Evolutionary conservation across 1,140 invertebrate genomes (phyloP).

Genomic region (Apis dorsata): DNA sequence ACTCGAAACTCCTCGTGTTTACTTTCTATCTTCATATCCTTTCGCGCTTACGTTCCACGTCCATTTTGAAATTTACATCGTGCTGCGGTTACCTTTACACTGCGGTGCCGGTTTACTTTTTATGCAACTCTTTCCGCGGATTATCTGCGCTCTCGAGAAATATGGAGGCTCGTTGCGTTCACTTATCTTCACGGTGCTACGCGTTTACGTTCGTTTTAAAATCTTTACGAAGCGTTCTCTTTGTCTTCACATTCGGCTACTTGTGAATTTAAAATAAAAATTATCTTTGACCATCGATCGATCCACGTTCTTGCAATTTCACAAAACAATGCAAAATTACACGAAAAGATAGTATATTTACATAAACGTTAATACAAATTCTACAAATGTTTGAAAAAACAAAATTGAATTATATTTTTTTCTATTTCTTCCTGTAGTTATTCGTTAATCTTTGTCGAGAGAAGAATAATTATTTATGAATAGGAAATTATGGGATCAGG

Average conservation of each 20-base stretch:
- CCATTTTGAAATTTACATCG: conserved; percentile 22
- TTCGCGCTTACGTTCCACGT: conserved; percentile 1
- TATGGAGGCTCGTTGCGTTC: not conserved
- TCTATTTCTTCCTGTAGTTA: too few relatives aligned
- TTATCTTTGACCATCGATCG: too few relatives aligned
- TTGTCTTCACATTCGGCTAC: not conserved
- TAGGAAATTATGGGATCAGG: too few relatives aligned
- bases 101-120: not conserved
- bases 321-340: too few relatives aligned
- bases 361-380: too few relatives aligned
- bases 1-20: conserved; percentile 10
- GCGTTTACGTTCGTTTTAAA: not conserved
- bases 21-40: conserved; percentile 14
- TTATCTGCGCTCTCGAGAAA: not conserved
- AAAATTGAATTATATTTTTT: too few relatives aligned
- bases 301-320: too few relatives aligned
- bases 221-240: not conserved
- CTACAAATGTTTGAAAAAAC: too few relatives aligned
- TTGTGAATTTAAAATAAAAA: not conserved
- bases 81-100: not conserved
- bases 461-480: too few relatives aligned
- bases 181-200: not conserved
- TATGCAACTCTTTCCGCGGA: not conserved
- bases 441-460: too few relatives aligned
- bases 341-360: too few relatives aligned